A percentile compares a stretch with the other conserved stretches of the same genome.
Conservation (phyloP, 2,888 invertebrate species). For the Chymomyza caudatula region DNA sequence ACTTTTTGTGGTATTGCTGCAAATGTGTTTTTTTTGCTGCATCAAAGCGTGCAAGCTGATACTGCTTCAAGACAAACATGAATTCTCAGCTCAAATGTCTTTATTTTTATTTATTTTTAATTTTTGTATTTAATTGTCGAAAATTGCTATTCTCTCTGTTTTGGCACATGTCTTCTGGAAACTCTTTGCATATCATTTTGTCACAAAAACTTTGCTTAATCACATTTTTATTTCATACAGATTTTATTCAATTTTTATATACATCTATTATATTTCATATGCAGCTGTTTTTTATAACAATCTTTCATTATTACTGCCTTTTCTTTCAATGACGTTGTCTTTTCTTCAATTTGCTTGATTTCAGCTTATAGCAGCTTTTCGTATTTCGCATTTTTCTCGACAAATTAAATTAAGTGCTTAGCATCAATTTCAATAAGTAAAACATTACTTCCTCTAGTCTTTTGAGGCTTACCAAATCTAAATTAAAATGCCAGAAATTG, state of each 20-base stretch:
- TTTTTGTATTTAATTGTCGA: not conserved
- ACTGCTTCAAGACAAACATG: conserved; percentile 48
- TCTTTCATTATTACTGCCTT: not conserved
- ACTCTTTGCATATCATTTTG: not conserved
- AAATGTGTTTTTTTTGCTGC: not conserved
- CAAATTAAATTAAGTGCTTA: not conserved
- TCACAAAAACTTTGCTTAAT: not conserved
- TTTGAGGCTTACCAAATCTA: not conserved
- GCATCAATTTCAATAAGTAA: not conserved
- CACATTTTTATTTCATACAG: not conserved
- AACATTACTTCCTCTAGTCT: not conserved
- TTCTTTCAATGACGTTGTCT: not conserved
- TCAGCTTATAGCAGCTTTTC: not conserved
- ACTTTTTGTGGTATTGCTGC: too few relatives aligned
- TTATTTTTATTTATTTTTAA: conserved; percentile 13
- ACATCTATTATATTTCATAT: not conserved
- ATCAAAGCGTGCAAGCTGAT: conserved; percentile 47
- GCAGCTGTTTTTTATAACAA: not conserved
- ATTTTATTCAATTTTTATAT: not conserved
- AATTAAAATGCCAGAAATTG: not conserved
- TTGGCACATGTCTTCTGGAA: not conserved
- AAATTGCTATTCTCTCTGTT: not conserved
- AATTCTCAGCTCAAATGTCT: conserved; percentile 7
- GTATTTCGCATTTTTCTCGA: not conserved
- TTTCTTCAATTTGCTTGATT: not conserved